Conservation (phyloP, 1,140 invertebrate genomes). For the Stenopsyche tienmushanensis region DNA sequence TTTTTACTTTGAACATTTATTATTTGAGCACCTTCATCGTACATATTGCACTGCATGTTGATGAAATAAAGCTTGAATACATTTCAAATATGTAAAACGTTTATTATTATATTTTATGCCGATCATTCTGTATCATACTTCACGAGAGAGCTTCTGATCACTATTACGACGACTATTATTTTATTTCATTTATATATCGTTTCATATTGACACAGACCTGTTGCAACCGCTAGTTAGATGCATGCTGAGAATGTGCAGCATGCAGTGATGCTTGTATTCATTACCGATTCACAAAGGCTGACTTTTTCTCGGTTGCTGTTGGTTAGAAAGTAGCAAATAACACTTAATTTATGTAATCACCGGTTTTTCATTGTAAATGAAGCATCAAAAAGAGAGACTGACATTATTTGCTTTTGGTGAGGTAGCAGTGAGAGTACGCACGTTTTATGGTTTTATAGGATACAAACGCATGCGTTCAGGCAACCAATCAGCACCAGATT, state of each 20-base stretch:
- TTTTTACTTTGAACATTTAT: not conserved
- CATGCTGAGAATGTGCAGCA: conserved; percentile 27
- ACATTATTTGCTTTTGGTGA: conserved; percentile 23
- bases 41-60: not conserved
- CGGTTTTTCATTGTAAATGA: conserved; percentile 8
- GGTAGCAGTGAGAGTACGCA: conserved; percentile 36
- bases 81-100: no score
- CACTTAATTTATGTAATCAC: conserved; percentile 24
- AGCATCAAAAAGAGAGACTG: conserved; percentile 28
- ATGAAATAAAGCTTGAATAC: not conserved
- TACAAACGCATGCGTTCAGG: conserved; percentile 41
- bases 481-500: conserved; percentile 38
- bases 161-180: no score
- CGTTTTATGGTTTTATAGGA: conserved; percentile 41
- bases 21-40: not conserved
- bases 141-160: no score
- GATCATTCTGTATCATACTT: not conserved
- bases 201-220: no score
- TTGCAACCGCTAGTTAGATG: conserved; percentile 31
- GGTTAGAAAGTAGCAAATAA: conserved; percentile 9
- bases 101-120: not conserved
- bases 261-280: conserved; percentile 28
- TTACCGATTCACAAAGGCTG: conserved; percentile 40
- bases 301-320: conserved; percentile 31
- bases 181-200: no score